Evolutionary conservation across 2,797 vertebrate genomes (phyloP), one percentile per base, ranked within the genome.

Genomic region (Garrulus glandarius): DNA sequence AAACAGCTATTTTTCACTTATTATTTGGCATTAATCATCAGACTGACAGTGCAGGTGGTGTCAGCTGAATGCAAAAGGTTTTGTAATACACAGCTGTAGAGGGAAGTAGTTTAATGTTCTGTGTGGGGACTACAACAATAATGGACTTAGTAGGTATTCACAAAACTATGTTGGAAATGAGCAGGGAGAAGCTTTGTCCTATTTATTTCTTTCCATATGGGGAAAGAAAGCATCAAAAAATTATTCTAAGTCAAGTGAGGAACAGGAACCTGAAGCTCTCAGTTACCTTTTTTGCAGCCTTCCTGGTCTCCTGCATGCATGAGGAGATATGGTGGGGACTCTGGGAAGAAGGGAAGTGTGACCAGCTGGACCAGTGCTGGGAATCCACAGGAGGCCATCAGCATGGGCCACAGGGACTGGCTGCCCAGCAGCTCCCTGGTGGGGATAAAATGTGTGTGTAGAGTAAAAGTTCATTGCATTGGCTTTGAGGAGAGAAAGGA

Each of bases 321-420:
- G 87, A 99, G 98, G 64, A 99, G 98, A 81, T 99, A 99, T 3
- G 99, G 98, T 10, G 99, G 99, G 77, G 99, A 99, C 95, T 99
- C 99, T 6, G 99, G 99, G 92, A 99, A 98, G 98, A 99, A 99
- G 13, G 99, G 99, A 87, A 99, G 97, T 5, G 98, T 95, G 30
- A 98, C 52, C 49, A 99, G 98, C 96, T 99, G 99, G 55, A 99
- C 92, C 46, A 98, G 32, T 36, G 98, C 99, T 11, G 99, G 98
- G 61, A 99, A 75, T 55, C 98, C 98, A 82, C 98, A 99, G 97
- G 98, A 98, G 61, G 98, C 98, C 86, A 99, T 98, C 69, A 99
- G 98, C 87, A 99, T 93, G 19, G 99, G 98, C 99, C 99, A 99
- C 87, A 71, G 97, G 0, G 97, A 21, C 80, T 98, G 98, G 67